Evolutionary conservation across 2,113 vertebrate genomes (phyloP).

Genomic region (Otus sunia): DNA sequence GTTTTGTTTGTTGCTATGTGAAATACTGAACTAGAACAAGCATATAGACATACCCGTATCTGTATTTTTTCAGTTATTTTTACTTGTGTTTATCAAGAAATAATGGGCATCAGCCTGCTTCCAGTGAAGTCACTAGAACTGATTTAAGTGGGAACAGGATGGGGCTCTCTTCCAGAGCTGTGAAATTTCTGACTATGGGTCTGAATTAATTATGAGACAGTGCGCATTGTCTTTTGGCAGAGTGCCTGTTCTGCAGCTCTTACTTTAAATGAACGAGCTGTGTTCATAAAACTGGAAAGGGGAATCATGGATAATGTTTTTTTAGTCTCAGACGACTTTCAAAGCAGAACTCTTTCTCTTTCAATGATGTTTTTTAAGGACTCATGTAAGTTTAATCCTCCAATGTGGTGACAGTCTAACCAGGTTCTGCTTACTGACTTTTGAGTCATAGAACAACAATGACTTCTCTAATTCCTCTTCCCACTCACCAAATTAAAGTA

Average conservation of each 20-base stretch:
- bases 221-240: conserved; percentile 37
- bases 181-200: conserved; percentile 37
- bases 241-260: conserved; percentile 26
- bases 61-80: conserved; percentile 4
- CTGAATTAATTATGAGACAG: conserved; percentile 38
- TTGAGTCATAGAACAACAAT: conserved; percentile 24
- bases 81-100: conserved; percentile 8
- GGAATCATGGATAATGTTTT: conserved; percentile 35
- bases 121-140: conserved; percentile 12
- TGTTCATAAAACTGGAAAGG: conserved; percentile 33
- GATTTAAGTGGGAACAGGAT: conserved; percentile 26
- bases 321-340: conserved; percentile 43
- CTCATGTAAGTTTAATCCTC: conserved; percentile 40
- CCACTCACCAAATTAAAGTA: conserved; percentile 37
- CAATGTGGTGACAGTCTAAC: conserved; percentile 9
- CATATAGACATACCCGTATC: not conserved
- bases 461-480: conserved; percentile 41
- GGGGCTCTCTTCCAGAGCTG: conserved; percentile 28
- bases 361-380: conserved; percentile 10
- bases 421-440: conserved; percentile 44
- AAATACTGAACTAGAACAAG: conserved; percentile 18
- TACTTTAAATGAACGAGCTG: conserved; percentile 41
- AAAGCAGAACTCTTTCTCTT: conserved; percentile 19
- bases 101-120: not conserved
- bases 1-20: not conserved